Conservation (phyloP, 2,113 vertebrate genomes). For the Phalacrocorax carbo region DNA sequence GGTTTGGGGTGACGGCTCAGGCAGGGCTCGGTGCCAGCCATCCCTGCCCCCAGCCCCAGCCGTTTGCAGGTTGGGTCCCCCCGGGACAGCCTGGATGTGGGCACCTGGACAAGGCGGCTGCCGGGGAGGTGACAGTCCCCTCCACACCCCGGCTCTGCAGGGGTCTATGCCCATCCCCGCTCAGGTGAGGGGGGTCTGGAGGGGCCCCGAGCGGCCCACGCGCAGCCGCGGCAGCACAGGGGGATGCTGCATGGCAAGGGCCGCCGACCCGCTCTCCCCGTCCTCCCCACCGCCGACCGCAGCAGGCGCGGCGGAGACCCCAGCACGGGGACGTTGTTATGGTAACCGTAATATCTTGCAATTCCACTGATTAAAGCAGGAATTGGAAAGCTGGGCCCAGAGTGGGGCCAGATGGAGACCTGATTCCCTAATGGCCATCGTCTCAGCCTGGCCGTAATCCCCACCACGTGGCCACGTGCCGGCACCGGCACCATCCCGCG, state of each 20-base stretch:
- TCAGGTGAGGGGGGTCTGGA: not conserved
- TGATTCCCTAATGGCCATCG: conserved; percentile 60
- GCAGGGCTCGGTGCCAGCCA: not conserved
- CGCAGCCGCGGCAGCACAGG: rapidly evolving
- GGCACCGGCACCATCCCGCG: not conserved
- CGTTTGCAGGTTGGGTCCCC: rapidly evolving
- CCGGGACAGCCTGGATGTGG: rapidly evolving
- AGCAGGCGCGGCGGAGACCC: rapidly evolving
- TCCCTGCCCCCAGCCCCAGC: not conserved
- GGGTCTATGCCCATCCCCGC: not conserved
- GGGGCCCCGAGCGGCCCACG: rapidly evolving
- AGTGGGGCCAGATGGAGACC: conserved; percentile 61
- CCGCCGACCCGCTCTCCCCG: rapidly evolving
- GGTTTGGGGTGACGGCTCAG: not conserved
- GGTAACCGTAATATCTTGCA: conserved; percentile 49
- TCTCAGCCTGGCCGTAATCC: conserved; percentile 47
- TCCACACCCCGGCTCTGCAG: not conserved
- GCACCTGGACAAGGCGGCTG: not conserved
- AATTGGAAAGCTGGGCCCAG: not conserved
- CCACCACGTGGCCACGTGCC: not conserved
- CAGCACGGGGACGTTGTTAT: not conserved
- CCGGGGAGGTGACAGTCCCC: rapidly evolving
- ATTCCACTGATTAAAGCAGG: conserved; percentile 61
- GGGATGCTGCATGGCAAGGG: rapidly evolving
- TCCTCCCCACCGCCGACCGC: rapidly evolving